Percentiles rank a stretch among this genome's conserved stretches.
Evolutionary conservation across 2,888 invertebrate species (phyloP).

Genomic region (Omphaloscelis lunosa): DNA sequence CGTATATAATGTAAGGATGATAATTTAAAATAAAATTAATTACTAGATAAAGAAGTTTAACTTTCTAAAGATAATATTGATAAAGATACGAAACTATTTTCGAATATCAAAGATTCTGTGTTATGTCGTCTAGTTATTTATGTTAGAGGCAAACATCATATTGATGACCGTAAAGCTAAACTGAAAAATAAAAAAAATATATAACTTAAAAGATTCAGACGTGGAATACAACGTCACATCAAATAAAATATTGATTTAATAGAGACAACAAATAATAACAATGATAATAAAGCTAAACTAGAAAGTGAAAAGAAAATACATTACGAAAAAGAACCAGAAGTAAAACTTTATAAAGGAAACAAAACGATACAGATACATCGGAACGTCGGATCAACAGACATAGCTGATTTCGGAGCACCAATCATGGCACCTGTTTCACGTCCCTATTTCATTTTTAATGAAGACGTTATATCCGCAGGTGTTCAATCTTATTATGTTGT

Average conservation of each 20-base stretch:
- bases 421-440: slow-evolving; percentile 83
- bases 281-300: not conserved
- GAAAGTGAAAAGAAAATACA: not conserved
- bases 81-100: not conserved
- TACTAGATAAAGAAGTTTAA: not conserved
- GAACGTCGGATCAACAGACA: slow-evolving; percentile 47
- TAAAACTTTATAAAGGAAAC: slow-evolving; percentile 36
- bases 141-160: not conserved
- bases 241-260: too few species aligned
- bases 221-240: slow-evolving; percentile 1
- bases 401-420: slow-evolving; percentile 75
- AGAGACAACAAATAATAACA: too few species aligned
- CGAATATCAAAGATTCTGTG: not conserved
- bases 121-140: not conserved
- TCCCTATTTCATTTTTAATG: slow-evolving; percentile 86
- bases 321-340: slow-evolving; percentile 20
- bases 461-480: slow-evolving; percentile 89
- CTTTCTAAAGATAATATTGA: not conserved
- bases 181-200: not conserved
- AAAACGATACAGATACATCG: slow-evolving; percentile 27
- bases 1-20: not conserved
- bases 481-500: slow-evolving; percentile 86
- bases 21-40: not conserved
- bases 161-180: not conserved
- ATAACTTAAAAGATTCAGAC: not conserved